Conservation (phyloP, 2,797 vertebrate species). For the Mormyrops attenuatus region DNA sequence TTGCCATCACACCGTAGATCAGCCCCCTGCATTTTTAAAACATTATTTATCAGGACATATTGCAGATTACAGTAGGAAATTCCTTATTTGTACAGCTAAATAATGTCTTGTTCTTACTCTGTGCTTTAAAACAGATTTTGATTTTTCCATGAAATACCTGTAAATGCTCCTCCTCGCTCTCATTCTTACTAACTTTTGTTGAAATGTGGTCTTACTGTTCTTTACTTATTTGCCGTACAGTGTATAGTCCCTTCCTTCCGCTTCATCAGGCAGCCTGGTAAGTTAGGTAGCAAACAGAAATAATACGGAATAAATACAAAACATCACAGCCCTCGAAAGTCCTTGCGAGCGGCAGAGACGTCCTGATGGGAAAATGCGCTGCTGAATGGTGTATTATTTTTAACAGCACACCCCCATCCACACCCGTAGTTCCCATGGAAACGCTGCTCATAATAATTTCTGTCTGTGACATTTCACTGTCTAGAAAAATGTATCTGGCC, state of each 20-base stretch:
- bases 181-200: background rate
- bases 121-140: background rate
- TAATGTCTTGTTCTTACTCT: background rate
- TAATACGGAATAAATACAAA: background rate
- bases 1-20: slow-evolving; percentile 9
- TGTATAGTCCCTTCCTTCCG: background rate
- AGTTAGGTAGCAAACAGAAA: background rate
- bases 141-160: background rate
- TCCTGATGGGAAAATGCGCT: background rate
- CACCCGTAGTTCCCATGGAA: slow-evolving; percentile 19
- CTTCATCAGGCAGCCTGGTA: background rate
- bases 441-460: slow-evolving; percentile 10
- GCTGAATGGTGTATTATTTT: background rate
- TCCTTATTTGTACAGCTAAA: background rate
- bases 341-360: background rate
- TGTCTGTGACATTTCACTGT: background rate
- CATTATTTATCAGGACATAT: background rate
- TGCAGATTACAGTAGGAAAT: background rate
- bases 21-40: background rate
- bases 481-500: background rate
- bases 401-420: slow-evolving; percentile 7
- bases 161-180: background rate
- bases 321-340: background rate
- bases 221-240: too few species aligned
- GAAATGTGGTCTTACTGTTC: background rate